Evolutionary conservation across 2,888 invertebrate genomes (phyloP).

Genomic region (Hypsopygia costalis): DNA sequence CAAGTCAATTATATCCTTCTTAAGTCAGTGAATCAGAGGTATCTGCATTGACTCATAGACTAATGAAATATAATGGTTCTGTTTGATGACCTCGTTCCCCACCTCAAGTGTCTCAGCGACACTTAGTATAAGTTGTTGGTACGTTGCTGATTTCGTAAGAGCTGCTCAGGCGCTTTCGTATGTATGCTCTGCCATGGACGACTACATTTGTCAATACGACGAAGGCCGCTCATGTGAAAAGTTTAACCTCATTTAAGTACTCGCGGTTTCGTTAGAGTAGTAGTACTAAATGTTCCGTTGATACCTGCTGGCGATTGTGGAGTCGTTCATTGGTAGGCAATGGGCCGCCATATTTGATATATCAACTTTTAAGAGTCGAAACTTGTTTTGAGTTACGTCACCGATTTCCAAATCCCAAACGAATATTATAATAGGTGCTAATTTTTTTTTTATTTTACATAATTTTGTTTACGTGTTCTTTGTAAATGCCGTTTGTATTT

Average conservation of each 20-base stretch:
- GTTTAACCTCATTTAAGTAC: constrained; percentile 40
- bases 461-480: neutral
- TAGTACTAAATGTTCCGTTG: constrained; percentile 3
- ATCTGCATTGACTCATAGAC: constrained; percentile 15
- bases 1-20: constrained; percentile 49
- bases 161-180: constrained; percentile 5
- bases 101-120: constrained; percentile 43
- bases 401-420: neutral
- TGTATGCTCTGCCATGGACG: constrained; percentile 14
- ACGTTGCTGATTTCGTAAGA: constrained; percentile 40
- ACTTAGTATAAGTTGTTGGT: constrained; percentile 21
- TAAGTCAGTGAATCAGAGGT: constrained; percentile 41
- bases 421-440: constrained; percentile 1
- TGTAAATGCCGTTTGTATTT: neutral
- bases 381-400: neutral
- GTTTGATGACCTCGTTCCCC: constrained; percentile 50
- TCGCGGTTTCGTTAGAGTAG: constrained; percentile 6
- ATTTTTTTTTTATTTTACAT: neutral
- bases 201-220: constrained; percentile 13
- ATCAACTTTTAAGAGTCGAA: constrained; percentile 24
- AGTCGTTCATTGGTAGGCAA: neutral
- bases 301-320: neutral
- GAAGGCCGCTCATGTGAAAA: constrained; percentile 60
- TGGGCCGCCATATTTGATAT: constrained; percentile 17
- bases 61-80: constrained; percentile 34